phyloP scores from a whole-genome alignment of 2,797 vertebrate species.

The Eulemur coronatus region DNA sequence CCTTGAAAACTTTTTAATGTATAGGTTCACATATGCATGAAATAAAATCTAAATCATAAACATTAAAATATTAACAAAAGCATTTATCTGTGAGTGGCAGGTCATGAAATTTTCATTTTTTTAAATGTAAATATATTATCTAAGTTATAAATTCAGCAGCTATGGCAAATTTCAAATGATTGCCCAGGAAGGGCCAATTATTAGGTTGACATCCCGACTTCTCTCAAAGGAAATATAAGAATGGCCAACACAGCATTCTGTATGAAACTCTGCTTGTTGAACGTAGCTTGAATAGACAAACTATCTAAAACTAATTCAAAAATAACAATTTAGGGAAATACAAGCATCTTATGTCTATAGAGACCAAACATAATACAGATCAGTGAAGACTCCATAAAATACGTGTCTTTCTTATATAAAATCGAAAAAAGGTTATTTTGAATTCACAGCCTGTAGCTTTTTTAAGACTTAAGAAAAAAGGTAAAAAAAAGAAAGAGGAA shows the following conservation, averaged over 20 bases:
- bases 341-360: not conserved
- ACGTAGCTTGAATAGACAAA: not conserved
- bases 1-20: not conserved
- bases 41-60: conserved; percentile 26
- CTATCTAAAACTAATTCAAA: conserved; percentile 26
- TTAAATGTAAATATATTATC: not conserved
- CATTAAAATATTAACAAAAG: conserved; percentile 8
- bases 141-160: not conserved
- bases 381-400: not conserved
- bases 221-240: conserved; percentile 26
- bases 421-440: not conserved
- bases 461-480: conserved; percentile 18
- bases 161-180: not conserved
- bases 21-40: not conserved
- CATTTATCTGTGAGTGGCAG: not conserved
- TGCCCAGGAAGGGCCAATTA: not conserved
- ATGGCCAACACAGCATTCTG: not conserved
- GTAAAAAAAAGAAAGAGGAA: conserved; percentile 2
- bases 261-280: not conserved
- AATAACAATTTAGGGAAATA: conserved; percentile 31
- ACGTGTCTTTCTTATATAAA: conserved; percentile 15
- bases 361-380: not conserved
- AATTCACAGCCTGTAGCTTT: conserved; percentile 8
- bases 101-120: not conserved
- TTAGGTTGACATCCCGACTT: not conserved